Base-by-base conservation (phyloP, 2,797 vertebrate genomes). In the Eremophila alpestris region DNA sequence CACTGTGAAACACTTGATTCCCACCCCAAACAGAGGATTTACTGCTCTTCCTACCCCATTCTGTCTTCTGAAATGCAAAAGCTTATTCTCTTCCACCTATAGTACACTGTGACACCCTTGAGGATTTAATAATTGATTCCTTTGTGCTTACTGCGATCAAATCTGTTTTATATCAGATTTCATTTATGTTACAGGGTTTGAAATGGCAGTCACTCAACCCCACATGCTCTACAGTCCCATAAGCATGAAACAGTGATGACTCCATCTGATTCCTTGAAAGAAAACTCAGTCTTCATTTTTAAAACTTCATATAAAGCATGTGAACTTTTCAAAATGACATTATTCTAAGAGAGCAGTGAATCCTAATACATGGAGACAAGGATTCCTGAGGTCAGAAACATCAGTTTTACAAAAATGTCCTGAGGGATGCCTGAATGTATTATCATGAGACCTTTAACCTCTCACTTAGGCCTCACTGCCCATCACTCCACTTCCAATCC, bases 381-480 rank as follows among this genome's bases (percentile, higher is more conserved):
- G 67, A 93, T 95, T 94, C 70, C 89, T 93, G 79, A 97, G 95
- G 95, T 97, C 96, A 97, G 91, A 96, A 96, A 93, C 84, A 97
- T 96, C 90, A 71, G 69, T 90, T 97, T 96, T 96, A 95, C 92
- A 88, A 95, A 96, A 95, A 76, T 46, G 79, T 94, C 96, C 97
- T 77, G 43, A 78, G 88, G 95, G 97, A 97, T 89, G 95, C 93
- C 93, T 92, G 92, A 84, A 88, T 96, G 73, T 96, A 95, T 97
- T 96, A 97, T 95, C 95, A 86, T 2, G 91, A 96, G 96, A 96
- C 51, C 95, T 97, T 96, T 97, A 95, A 96, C 97, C 97, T 96
- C 91, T 93, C 87, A 62, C 86, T 97, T 94, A 90, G 96, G 95
- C 70, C 87, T 74, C 54, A 67, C 91, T 97, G 93, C 88, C 95